phyloP scores from a whole-genome alignment of 2,888 invertebrate genomes.

The Trissoscelio sp. region DNA sequence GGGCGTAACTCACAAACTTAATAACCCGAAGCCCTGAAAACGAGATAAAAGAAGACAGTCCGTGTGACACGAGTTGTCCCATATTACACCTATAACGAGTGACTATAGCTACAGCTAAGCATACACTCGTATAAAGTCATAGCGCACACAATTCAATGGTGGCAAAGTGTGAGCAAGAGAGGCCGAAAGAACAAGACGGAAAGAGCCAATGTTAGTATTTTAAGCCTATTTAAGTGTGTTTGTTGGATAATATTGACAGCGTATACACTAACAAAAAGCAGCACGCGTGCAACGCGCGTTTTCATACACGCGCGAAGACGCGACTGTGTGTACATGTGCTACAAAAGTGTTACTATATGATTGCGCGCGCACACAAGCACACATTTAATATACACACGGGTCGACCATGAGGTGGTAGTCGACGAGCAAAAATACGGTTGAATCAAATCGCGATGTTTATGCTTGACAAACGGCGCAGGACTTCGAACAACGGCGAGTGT shows the following conservation, averaged over 20 bases:
- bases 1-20: background rate
- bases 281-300: constrained; percentile 74
- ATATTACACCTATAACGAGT: constrained; percentile 61
- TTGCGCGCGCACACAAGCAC: constrained; percentile 39
- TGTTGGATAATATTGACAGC: constrained; percentile 83
- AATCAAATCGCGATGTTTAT: constrained; percentile 78
- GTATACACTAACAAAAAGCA: constrained; percentile 80
- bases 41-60: constrained; percentile 33
- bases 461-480: constrained; percentile 74
- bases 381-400: constrained; percentile 30
- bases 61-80: constrained; percentile 46
- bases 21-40: constrained; percentile 16
- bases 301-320: constrained; percentile 45
- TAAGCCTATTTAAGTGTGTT: constrained; percentile 83
- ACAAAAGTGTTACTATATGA: constrained; percentile 52
- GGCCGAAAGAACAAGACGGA: constrained; percentile 39
- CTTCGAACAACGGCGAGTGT: constrained; percentile 53
- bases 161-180: constrained; percentile 70
- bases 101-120: constrained; percentile 76
- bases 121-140: constrained; percentile 79
- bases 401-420: constrained; percentile 46
- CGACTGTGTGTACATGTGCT: constrained; percentile 44
- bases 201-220: constrained; percentile 80
- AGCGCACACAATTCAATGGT: constrained; percentile 76
- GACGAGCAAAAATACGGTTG: constrained; percentile 72